Evolutionary conservation across 1,140 invertebrate species (phyloP).

Genomic region (Phymorhynchus buccinoides): DNA sequence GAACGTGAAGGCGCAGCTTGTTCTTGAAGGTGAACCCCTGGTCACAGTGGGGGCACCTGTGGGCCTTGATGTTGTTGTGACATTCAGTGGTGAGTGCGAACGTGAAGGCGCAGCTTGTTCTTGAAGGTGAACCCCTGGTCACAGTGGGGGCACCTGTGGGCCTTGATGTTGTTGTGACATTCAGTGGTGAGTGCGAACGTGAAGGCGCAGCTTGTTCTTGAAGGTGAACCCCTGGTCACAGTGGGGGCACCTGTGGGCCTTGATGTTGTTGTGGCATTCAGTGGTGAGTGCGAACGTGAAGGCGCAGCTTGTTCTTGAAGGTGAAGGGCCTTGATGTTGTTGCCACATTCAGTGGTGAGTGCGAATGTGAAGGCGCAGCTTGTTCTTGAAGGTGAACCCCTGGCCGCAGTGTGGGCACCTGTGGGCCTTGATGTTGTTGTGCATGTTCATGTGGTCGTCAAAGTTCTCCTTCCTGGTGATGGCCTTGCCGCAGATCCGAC

Average conservation of each 20-base stretch:
- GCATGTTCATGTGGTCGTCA: constrained; percentile 34
- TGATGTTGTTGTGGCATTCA: constrained; percentile 25
- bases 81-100: not conserved
- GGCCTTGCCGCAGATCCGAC: constrained; percentile 20
- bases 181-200: not conserved
- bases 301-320: constrained; percentile 25
- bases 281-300: not conserved
- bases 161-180: constrained; percentile 24
- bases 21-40: constrained; percentile 9
- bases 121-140: not conserved
- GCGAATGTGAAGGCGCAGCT: constrained; percentile 14
- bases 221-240: constrained; percentile 14
- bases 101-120: constrained; percentile 2
- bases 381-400: constrained; percentile 25
- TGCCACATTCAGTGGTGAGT: not conserved
- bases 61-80: constrained; percentile 23
- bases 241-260: constrained; percentile 8
- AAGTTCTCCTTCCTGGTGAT: constrained; percentile 30
- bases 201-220: constrained; percentile 25
- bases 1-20: not conserved
- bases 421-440: constrained; percentile 31
- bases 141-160: constrained; percentile 6
- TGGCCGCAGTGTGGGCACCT: constrained; percentile 13
- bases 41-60: not conserved
- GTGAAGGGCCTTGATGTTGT: constrained; percentile 31